Evolutionary conservation across 2,888 invertebrate species (phyloP).

Genomic region (Mythimna pallens): DNA sequence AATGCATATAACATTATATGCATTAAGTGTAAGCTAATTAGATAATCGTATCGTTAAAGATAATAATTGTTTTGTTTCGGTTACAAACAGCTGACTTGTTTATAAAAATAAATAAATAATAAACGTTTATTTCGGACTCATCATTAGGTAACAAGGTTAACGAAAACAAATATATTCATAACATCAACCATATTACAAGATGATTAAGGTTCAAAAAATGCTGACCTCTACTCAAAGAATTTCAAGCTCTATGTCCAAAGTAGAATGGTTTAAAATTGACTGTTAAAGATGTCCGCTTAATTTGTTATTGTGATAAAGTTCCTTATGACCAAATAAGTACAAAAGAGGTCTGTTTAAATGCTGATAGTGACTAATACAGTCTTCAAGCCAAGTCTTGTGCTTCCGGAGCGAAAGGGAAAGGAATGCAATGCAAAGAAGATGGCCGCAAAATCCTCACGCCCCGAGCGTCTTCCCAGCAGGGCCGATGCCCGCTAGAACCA

Average conservation of each 20-base stretch:
- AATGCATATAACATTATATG: too few species aligned
- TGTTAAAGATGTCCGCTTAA: not conserved
- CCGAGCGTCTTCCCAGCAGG: too few species aligned
- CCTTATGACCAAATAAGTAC: constrained; percentile 38
- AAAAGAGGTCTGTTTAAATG: not conserved
- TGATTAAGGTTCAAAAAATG: constrained; percentile 6
- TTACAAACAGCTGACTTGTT: constrained; percentile 26
- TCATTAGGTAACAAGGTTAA: constrained; percentile 11
- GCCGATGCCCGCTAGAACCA: too few species aligned
- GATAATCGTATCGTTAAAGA: constrained; percentile 28
- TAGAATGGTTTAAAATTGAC: constrained; percentile 16
- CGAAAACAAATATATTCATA: constrained; percentile 9
- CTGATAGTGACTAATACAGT: too few species aligned
- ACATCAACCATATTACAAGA: constrained; percentile 12
- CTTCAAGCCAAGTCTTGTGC: too few species aligned
- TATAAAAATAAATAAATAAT: too few species aligned
- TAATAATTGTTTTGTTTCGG: constrained; percentile 24
- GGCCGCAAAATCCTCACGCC: too few species aligned
- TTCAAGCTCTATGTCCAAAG: not conserved
- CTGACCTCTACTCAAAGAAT: not conserved
- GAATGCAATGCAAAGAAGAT: too few species aligned
- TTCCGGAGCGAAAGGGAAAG: too few species aligned
- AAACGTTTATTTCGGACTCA: constrained; percentile 24
- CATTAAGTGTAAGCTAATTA: constrained; percentile 18
- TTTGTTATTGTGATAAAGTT: constrained; percentile 22